Base-by-base conservation (phyloP, 2,888 invertebrate genomes). In the Pemphredon lugubris region DNA sequence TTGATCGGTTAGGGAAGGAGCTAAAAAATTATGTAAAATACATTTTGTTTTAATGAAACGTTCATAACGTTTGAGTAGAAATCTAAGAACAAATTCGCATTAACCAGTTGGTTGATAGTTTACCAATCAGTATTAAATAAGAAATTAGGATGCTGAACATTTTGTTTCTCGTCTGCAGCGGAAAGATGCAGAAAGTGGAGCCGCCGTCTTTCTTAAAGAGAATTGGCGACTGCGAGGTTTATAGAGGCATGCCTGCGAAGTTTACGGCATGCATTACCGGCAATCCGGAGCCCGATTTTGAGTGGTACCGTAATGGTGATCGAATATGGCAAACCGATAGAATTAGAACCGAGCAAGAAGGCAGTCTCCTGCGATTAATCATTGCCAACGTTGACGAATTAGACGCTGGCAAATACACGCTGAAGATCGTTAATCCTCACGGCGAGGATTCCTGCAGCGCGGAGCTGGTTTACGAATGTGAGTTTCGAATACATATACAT, bases 231-330 rank as follows among this genome's bases (percentile, higher is more conserved):
- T 94, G 95, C 39, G 97, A 97, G 89, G 93, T 96, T 57, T 95
- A 94, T 90, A 94, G 95, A 84, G 96, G 96, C 32, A 96, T 97
- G 95, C 94, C 95, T 42, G 97, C 96, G 58, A 96, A 96, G 90
- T 97, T 97, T 90, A 97, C 97, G n/a, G 97, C 97, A 59, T 97
- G 97, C 88, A 94, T 95, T 48, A 94, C 95, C 47, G 97, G 97
- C 64, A 92, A 92, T 63, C 97, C 97, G 0, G 96, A 96, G 61
- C 97, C 97, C 0, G 95, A 95, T 64, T 96, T 95, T 48, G 96
- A 97, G 87, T 95, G 95, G 95, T 96, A 93, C 91, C 93, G 95
- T 83, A 94, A 96, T 90, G 94, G 94, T 75, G 93, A 94, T 83
- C 93, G 94, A 86, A 84, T 97, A 9, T 95, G 95, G 91, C 95